Percentiles rank a stretch among this genome's conserved stretches.
phyloP scores from a whole-genome alignment of 2,888 invertebrate genomes.

The Meteorus cinctellus region DNA sequence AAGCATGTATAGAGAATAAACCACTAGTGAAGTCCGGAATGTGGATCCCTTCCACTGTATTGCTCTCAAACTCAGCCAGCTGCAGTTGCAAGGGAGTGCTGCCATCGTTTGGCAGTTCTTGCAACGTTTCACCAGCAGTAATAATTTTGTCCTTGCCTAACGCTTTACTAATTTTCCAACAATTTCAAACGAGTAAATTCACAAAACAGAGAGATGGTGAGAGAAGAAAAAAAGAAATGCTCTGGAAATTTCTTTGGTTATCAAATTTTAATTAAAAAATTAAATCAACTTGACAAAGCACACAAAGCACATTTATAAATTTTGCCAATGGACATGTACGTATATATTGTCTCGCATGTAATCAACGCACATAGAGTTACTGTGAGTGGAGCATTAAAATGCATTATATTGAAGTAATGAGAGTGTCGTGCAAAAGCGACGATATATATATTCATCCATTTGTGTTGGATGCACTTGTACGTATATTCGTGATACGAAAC shows the following conservation, averaged over 20 bases:
- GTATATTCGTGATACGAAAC: slow-evolving; percentile 60
- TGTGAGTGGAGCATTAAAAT: slow-evolving; percentile 63
- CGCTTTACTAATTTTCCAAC: not conserved
- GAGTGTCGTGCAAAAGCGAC: slow-evolving; percentile 53
- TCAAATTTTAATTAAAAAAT: slow-evolving; percentile 3
- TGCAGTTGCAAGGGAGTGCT: slow-evolving; percentile 58
- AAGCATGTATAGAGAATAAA: not conserved
- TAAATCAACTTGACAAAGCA: not conserved
- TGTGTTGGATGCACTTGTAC: slow-evolving; percentile 50
- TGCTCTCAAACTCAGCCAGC: slow-evolving; percentile 39
- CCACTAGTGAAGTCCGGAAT: not conserved
- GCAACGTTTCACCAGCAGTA: slow-evolving; percentile 48
- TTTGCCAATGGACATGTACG: not conserved
- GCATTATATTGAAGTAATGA: slow-evolving; percentile 59
- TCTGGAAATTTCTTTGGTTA: not conserved
- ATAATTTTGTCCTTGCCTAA: slow-evolving; percentile 55
- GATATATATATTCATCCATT: slow-evolving; percentile 49
- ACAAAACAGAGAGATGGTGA: no score
- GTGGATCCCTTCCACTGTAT: slow-evolving; percentile 5
- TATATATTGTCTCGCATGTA: not conserved
- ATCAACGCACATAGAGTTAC: slow-evolving; percentile 24
- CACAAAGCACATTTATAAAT: not conserved
- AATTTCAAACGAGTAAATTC: slow-evolving; percentile 3
- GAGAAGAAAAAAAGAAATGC: not conserved
- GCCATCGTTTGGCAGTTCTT: slow-evolving; percentile 56